These are phyloP conservation scores for Ptychochromis oligacanthus DNA, from an alignment of 2,113 vertebrate species.

Conservation along the genomic window DNA sequence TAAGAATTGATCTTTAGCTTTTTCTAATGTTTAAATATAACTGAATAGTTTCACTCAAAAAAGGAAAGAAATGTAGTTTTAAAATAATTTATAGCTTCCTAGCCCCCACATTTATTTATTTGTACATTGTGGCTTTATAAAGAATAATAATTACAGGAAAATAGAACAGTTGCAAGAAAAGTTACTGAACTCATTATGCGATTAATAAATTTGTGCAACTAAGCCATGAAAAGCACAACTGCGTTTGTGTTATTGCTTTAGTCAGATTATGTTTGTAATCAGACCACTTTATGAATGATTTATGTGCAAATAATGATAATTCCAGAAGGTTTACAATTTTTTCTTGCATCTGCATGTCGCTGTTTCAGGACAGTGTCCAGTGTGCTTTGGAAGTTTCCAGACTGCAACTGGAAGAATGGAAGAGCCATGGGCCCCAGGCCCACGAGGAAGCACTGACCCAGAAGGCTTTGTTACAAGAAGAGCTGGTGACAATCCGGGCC, in stretches of 20 bases:
- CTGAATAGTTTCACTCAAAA: neutral
- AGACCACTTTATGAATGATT: neutral
- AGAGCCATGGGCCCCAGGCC: slow-evolving; percentile 49
- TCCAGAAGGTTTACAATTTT: neutral
- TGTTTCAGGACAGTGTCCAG: slow-evolving; percentile 83
- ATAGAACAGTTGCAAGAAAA: neutral
- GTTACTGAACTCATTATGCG: neutral
- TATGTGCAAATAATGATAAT: neutral
- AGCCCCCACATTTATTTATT: neutral
- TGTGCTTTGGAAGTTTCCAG: slow-evolving; percentile 84
- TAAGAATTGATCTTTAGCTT: neutral
- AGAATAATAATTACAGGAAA: neutral
- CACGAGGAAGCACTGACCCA: slow-evolving; percentile 79
- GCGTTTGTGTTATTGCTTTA: neutral
- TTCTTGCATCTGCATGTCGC: neutral
- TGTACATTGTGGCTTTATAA: neutral
- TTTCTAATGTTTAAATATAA: neutral
- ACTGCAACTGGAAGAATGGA: slow-evolving; percentile 81
- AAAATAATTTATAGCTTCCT: neutral
- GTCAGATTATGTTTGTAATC: neutral
- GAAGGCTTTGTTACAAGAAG: slow-evolving; percentile 88
- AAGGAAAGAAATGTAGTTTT: neutral
- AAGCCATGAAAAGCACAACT: neutral
- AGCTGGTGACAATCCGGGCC: slow-evolving; percentile 87
- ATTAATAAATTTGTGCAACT: neutral